Evolutionary conservation across 92 coral and sea anemone species (phyloP).

Genomic region (Zoanthus sociatus): DNA sequence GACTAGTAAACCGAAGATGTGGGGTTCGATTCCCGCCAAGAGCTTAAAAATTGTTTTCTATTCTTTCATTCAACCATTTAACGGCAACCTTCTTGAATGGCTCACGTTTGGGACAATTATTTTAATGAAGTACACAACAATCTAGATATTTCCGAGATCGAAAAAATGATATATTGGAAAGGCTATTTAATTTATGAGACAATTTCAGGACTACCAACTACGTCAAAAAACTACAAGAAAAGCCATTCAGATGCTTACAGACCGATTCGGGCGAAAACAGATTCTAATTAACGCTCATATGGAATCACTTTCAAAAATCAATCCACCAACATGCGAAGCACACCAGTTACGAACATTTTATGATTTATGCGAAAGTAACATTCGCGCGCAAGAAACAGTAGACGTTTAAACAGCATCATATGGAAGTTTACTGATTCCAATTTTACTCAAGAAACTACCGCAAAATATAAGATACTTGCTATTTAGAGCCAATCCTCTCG

Average conservation of each 20-base stretch:
- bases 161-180: not conserved
- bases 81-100: not conserved
- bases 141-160: not conserved
- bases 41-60: no score
- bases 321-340: not conserved
- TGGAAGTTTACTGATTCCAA: no score
- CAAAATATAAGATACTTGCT: no score
- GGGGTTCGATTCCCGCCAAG: no score
- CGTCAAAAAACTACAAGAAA: not conserved
- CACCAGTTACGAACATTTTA: no score
- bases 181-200: not conserved
- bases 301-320: not conserved
- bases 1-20: no score
- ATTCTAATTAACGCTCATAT: not conserved
- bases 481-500: no score
- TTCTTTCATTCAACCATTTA: no score
- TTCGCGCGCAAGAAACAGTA: no score
- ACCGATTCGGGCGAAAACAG: not conserved
- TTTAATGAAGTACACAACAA: not conserved
- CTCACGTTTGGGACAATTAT: not conserved
- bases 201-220: slow-evolving; percentile 4
- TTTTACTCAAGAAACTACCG: no score
- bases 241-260: not conserved
- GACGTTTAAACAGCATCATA: no score
- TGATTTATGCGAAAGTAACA: not conserved